Percentiles rank a stretch among this genome's conserved stretches.
Conservation (phyloP, 2,888 invertebrate species). For the Chrysopilus asiliformis region DNA sequence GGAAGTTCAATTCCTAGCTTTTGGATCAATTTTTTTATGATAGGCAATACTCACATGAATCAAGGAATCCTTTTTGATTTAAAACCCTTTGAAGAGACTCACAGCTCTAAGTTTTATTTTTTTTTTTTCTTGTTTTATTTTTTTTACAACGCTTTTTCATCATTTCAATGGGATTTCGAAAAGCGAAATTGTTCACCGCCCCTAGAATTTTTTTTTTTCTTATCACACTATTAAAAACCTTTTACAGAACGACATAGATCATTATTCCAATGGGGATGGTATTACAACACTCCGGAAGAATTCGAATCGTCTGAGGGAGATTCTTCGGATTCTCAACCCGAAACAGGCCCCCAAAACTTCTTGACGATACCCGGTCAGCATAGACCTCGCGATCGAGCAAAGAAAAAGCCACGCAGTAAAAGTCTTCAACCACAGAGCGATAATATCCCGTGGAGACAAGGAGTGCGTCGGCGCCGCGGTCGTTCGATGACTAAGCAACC, state of each 20-base stretch:
- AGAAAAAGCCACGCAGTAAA: slow-evolving; percentile 31
- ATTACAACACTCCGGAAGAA: slow-evolving; percentile 27
- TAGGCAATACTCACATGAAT: no score
- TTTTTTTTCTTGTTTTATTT: no score
- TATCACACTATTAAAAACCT: neutral
- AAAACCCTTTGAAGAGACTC: no score
- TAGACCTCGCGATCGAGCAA: slow-evolving; percentile 29
- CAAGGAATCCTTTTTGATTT: no score
- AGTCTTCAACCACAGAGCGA: slow-evolving; percentile 32
- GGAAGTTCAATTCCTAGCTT: no score
- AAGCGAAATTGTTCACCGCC: no score
- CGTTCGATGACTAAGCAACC: slow-evolving; percentile 37
- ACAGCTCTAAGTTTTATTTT: no score
- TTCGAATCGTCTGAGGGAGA: slow-evolving; percentile 28
- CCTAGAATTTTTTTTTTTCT: no score
- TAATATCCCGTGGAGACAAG: slow-evolving; percentile 32
- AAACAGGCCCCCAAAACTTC: slow-evolving; percentile 12
- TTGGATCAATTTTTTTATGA: no score
- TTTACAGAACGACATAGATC: slow-evolving; percentile 31
- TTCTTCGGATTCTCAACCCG: slow-evolving; percentile 27
- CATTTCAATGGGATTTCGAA: no score
- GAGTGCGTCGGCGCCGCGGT: slow-evolving; percentile 25
- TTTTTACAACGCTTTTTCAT: no score
- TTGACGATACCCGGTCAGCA: slow-evolving; percentile 17
- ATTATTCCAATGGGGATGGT: slow-evolving; percentile 25